Conservation (phyloP, 2,113 vertebrate genomes). For the Zapornia atra region DNA sequence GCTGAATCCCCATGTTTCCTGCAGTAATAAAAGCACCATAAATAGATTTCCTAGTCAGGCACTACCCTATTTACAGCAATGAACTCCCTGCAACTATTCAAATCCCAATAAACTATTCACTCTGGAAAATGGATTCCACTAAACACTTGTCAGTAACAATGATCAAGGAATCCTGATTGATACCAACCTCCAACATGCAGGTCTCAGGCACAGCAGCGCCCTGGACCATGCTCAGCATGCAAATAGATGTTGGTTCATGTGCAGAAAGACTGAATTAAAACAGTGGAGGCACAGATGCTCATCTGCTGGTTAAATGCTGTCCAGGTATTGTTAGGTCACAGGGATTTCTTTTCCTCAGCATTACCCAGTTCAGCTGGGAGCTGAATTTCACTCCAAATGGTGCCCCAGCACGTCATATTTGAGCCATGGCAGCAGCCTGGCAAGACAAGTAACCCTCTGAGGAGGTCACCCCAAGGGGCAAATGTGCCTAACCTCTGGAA, state of each 20-base stretch:
- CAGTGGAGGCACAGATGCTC: accelerated
- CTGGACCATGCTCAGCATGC: background rate
- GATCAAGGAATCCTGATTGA: background rate
- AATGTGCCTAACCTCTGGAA: background rate
- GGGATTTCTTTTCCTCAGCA: background rate
- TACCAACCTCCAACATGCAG: accelerated
- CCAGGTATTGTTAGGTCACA: background rate
- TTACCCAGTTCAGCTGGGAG: background rate
- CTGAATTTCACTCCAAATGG: background rate
- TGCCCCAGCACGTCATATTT: background rate
- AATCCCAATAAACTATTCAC: background rate
- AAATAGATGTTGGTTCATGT: background rate
- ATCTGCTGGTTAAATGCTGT: background rate
- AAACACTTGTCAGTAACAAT: background rate
- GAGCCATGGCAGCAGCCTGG: background rate
- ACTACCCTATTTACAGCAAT: background rate
- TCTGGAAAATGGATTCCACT: background rate
- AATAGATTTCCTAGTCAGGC: background rate
- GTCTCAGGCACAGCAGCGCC: background rate
- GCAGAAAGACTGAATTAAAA: background rate
- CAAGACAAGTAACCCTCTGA: background rate
- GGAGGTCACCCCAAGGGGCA: background rate
- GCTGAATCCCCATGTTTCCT: background rate
- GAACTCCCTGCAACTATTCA: background rate
- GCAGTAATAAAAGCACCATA: constrained; percentile 7